Conservation (phyloP, 2,888 invertebrate genomes). For the Lymantria dispar region DNA sequence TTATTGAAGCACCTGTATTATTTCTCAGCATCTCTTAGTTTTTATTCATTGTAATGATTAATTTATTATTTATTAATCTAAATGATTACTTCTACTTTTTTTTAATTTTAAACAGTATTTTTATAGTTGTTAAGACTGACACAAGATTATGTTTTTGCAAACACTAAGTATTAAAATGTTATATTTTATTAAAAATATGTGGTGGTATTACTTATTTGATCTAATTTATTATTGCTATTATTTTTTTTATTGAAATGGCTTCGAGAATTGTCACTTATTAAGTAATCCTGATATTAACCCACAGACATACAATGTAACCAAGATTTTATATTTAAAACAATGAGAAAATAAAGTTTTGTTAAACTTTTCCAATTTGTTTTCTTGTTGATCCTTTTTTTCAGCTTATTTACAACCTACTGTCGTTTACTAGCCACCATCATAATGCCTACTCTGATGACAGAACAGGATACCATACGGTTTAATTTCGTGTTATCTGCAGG, state of each 20-base stretch:
- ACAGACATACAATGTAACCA: conserved; percentile 70
- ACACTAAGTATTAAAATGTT: conserved; percentile 71
- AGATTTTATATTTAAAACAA: conserved; percentile 65
- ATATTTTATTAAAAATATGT: conserved; percentile 55
- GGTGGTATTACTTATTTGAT: conserved; percentile 65
- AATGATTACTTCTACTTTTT: conserved; percentile 48
- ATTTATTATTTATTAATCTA: conserved; percentile 36
- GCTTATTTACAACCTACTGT: too few relatives aligned
- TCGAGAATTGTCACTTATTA: conserved; percentile 56
- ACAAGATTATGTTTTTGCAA: conserved; percentile 69
- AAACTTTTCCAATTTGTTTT: conserved; percentile 50
- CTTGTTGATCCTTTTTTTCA: conserved; percentile 4
- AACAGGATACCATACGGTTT: too few relatives aligned
- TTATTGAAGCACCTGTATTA: conserved; percentile 50
- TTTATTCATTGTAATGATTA: conserved; percentile 29
- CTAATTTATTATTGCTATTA: conserved; percentile 52
- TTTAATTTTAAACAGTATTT: conserved; percentile 71
- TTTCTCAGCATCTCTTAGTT: conserved; percentile 52
- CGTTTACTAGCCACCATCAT: too few relatives aligned
- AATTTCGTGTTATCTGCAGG: too few relatives aligned
- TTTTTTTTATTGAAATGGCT: conserved; percentile 51
- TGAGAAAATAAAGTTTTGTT: conserved; percentile 70
- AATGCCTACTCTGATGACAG: too few relatives aligned
- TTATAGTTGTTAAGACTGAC: conserved; percentile 78
- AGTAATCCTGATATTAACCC: conserved; percentile 62